phyloP scores from a whole-genome alignment of 2,113 vertebrate genomes.

The Paracanthobrama guichenoti region DNA sequence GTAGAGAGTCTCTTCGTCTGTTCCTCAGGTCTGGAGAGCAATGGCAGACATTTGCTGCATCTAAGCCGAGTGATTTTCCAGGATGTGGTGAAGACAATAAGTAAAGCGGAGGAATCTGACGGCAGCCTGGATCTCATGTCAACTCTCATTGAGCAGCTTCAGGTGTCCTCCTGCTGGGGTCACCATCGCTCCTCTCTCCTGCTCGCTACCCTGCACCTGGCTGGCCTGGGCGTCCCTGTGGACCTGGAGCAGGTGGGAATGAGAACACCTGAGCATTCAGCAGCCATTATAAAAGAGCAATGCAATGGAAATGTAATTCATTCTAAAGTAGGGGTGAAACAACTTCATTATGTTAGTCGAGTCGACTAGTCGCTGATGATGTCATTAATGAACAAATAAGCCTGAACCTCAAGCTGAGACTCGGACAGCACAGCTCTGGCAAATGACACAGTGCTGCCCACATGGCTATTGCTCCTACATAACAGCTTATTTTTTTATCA shows the following conservation, averaged over 20 bases:
- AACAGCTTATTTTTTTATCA: too few species aligned
- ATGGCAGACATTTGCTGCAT: constrained; percentile 45
- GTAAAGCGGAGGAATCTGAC: constrained; percentile 62
- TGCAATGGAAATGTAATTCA: too few species aligned
- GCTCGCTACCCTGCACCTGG: constrained; percentile 83
- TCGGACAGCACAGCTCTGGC: too few species aligned
- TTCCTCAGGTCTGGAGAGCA: constrained; percentile 23
- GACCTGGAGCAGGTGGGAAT: constrained; percentile 78
- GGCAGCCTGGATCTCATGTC: constrained; percentile 60
- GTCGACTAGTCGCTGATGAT: too few species aligned
- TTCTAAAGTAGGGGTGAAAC: too few species aligned
- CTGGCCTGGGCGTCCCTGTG: constrained; percentile 74
- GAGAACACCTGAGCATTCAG: too few species aligned
- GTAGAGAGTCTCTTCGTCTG: not conserved
- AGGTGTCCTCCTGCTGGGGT: constrained; percentile 85
- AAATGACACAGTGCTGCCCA: too few species aligned
- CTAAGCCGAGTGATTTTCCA: constrained; percentile 77
- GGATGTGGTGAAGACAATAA: constrained; percentile 69
- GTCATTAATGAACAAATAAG: too few species aligned
- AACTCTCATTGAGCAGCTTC: constrained; percentile 70
- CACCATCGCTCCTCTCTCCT: constrained; percentile 87
- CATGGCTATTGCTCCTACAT: too few species aligned
- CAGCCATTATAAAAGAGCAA: too few species aligned
- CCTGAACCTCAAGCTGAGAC: too few species aligned
- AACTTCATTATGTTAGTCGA: too few species aligned